These are phyloP conservation scores for human (Homo sapiens) DNA, from an alignment of 2,113 vertebrate genomes.

Conservation along the genomic window GRCh38 chr18:78048501-78049000, in stretches of 20 bases:
- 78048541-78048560: rapidly evolving
- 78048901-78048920: rapidly evolving
- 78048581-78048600: rapidly evolving
- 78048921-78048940: background rate
- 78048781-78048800: too few species aligned
- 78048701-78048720: background rate
- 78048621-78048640: rapidly evolving
- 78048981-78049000: rapidly evolving
- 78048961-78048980: rapidly evolving
- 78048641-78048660: background rate
- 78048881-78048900: background rate
- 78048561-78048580: rapidly evolving
- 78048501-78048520: rapidly evolving
- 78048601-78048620: rapidly evolving
- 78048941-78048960: background rate
- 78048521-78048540: rapidly evolving
- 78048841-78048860: too few species aligned
- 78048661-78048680: background rate
- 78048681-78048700: background rate
- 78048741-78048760: background rate
- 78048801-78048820: too few species aligned
- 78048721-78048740: background rate
- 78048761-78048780: background rate
- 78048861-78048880: too few species aligned
- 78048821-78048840: background rate